Evolutionary conservation across 2,888 invertebrate species (phyloP).

Genomic region (Sarcophaga variegata): DNA sequence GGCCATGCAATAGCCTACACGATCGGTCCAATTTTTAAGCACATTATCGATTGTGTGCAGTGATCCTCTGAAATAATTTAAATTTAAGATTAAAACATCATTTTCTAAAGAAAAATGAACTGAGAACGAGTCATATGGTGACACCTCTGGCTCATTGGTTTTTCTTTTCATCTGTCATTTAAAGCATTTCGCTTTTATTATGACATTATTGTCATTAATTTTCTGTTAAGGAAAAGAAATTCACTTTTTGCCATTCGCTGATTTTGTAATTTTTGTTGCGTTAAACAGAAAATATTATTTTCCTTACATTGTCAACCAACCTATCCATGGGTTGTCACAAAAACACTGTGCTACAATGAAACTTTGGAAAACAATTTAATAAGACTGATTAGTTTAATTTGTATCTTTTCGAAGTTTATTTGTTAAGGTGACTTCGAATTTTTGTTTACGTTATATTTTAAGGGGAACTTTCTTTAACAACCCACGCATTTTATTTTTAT

Average conservation of each 20-base stretch:
- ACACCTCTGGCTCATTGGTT: not conserved
- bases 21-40: too few species aligned
- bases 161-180: conserved; percentile 12
- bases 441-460: too few species aligned
- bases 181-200: conserved; percentile 42
- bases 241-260: conserved; percentile 4
- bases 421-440: too few species aligned
- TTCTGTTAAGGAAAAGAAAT: conserved; percentile 24
- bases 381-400: not conserved
- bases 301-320: conserved; percentile 56
- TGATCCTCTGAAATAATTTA: too few species aligned
- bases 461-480: not conserved
- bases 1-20: too few species aligned
- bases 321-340: conserved; percentile 42
- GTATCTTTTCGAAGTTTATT: too few species aligned
- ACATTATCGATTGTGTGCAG: too few species aligned
- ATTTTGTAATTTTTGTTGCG: conserved; percentile 44
- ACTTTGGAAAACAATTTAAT: not conserved
- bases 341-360: not conserved
- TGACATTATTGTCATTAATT: conserved; percentile 56
- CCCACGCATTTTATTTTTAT: conserved; percentile 13
- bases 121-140: not conserved
- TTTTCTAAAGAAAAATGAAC: too few species aligned
- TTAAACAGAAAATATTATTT: conserved; percentile 9
- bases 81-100: too few species aligned